Evolutionary conservation across 2,797 vertebrate genomes (phyloP), one percentile per base, ranked within the genome.

Genomic region (Phrynocephalus vlangalii): DNA sequence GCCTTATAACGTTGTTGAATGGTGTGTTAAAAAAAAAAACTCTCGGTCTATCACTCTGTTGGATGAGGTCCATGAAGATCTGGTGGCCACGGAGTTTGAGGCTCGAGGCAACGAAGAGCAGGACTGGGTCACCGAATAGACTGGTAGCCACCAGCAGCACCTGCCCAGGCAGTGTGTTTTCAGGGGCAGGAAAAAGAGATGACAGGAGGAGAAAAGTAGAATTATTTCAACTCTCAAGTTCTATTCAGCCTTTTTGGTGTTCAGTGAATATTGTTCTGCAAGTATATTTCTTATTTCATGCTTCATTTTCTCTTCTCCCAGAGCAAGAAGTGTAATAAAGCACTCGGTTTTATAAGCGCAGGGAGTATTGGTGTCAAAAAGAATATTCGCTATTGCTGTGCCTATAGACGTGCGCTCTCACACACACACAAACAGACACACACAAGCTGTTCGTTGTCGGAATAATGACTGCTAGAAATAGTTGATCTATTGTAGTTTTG

Each of bases 281-380:
- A 93, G 89, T 94, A 91, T 94, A 95, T 95, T 95, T 95, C 94
- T 94, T 95, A 95, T 95, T 95, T 96, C 94, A 95, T 96, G 95
- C 94, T 95, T 96, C 95, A 94, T 95, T 95, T 94, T 94, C 91
- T 92, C 81, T 95, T 94, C 91, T 95, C 85, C 92, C 91, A 91
- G 85, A 95, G 92, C 92, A 92, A 92, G 92, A 94, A 90, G 92
- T 93, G 89, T 93, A 93, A 93, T 95, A 91, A 96, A 95, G 88
- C 90, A 91, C 92, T 94, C 92, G 95, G 91, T 94, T 93, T 95
- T 94, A 83, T 92, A 95, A 95, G 90, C 94, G 85, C 91, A 80
- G 81, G 87, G 88, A 88, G 89, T 94, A 90, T 44, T 93, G 91
- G 88, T 93, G 92, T 93, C 91, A 80, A 92, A 93, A 90, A 90